Conservation (phyloP, 1,140 invertebrate genomes). For the Caerostris extrusa region DNA sequence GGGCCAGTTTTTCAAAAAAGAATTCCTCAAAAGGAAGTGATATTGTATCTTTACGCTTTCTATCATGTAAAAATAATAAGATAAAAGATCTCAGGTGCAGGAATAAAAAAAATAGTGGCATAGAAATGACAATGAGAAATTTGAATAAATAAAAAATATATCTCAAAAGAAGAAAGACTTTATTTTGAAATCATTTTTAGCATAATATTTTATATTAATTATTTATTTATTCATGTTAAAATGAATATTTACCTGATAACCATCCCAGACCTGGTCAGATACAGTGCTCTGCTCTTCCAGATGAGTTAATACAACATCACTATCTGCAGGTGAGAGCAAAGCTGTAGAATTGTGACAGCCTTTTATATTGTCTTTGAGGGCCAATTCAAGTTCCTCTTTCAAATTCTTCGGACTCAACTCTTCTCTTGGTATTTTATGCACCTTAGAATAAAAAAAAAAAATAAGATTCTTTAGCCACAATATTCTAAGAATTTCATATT, state of each 20-base stretch:
- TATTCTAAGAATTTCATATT: too few relatives aligned
- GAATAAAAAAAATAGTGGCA: too few relatives aligned
- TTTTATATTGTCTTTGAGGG: constrained; percentile 5
- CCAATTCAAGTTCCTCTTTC: constrained; percentile 22
- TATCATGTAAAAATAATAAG: too few relatives aligned
- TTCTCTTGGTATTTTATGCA: neutral
- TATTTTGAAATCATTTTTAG: neutral
- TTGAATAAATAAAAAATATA: too few relatives aligned
- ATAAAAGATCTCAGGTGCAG: too few relatives aligned
- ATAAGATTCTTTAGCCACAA: too few relatives aligned
- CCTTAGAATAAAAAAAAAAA: neutral
- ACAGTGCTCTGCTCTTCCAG: constrained; percentile 86
- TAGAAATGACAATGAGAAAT: too few relatives aligned
- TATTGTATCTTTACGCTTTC: too few relatives aligned
- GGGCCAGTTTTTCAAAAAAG: too few relatives aligned
- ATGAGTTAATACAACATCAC: constrained; percentile 62
- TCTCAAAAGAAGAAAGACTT: neutral
- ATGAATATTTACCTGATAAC: constrained; percentile 82
- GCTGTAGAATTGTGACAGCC: neutral
- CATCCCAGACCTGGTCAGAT: constrained; percentile 89
- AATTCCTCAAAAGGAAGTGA: too few relatives aligned
- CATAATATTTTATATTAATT: neutral
- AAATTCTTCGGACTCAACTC: constrained; percentile 27
- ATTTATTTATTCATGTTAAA: neutral
- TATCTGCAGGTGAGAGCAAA: constrained; percentile 58